Base-by-base conservation (phyloP, 2,888 invertebrate species). In the Cosmopolites sordidus region DNA sequence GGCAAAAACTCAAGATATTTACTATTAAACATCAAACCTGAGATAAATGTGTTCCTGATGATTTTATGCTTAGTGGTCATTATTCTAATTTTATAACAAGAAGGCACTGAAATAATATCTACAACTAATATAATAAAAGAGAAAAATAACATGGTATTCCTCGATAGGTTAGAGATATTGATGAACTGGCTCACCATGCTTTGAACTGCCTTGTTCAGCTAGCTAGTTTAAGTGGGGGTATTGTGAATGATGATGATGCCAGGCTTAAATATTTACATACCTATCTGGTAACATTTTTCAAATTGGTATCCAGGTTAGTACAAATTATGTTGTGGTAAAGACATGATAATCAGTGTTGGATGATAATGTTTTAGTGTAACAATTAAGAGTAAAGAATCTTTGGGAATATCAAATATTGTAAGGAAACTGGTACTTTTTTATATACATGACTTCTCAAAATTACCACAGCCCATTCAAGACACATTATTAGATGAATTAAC, bases 181-280 rank as follows among this genome's bases (percentile, higher is more conserved):
- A 86, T 16, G 83, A 86, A 40, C 76, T 92, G 63, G 82, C 87
- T 6, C 86, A 86, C 68, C 87, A 88, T 57, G 86, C 90, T 1
- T 74, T 93, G 51, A 87, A 83, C 47, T 92, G 93, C 72, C 76
- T 95, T 41, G 86, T 88, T 8, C 93, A 93, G 69, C 74, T 94
- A 52, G 84, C 86, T 0, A 83, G 85, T 12, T 70, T 89, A 22
- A 82, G 80, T 67, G 87, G 87, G 3, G 73, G 75, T 1, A 72
- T 85, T 4, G 53, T 66, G 44, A 64, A 73, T 49, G 66, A 62
- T 2, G 76, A 78, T 30, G 77, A 79, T 45, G 70, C 75, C 1
- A 73, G 78, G 56, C 61, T 78, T 2, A 75, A 78, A 42, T 87
- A 86, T 66, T 69, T 86, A 3, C 75, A 76, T 8, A 74, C 74